Evolutionary conservation across 37 sponge, comb jelly and placozoan genomes (phyloP).

Genomic region (Crambe crambe): DNA sequence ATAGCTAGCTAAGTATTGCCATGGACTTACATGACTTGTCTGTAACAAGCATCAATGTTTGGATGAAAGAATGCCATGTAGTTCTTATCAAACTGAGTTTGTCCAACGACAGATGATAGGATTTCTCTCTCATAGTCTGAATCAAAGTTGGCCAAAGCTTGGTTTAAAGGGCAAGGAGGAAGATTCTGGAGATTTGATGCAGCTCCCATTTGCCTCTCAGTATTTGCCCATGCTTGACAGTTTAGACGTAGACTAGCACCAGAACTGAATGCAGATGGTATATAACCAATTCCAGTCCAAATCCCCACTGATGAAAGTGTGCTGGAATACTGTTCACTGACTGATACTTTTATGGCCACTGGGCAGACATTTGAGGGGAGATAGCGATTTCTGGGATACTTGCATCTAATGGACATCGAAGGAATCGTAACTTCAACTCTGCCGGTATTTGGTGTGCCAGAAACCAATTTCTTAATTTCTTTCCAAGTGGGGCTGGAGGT

Average conservation of each 20-base stretch:
- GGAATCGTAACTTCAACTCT: background rate
- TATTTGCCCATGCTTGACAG: background rate
- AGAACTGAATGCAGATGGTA: background rate
- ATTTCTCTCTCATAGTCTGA: background rate
- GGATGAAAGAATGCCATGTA: conserved; percentile 2
- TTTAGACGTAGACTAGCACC: background rate
- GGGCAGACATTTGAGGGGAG: background rate
- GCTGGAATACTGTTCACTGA: background rate
- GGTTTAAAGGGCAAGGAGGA: background rate
- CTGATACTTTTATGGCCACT: background rate
- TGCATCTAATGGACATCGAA: background rate
- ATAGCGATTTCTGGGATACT: background rate
- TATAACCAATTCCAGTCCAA: background rate
- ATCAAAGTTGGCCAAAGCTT: background rate
- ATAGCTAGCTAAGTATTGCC: too few relatives aligned
- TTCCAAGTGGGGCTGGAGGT: background rate
- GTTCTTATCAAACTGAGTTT: background rate
- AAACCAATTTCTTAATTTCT: background rate
- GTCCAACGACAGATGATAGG: background rate
- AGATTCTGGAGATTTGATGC: background rate
- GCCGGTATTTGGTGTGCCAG: background rate
- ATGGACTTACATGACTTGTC: background rate
- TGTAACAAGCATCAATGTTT: background rate
- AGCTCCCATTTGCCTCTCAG: background rate
- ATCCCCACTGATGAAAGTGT: background rate